Conservation (phyloP, 2,888 invertebrate genomes). For the Athalia cordata region DNA sequence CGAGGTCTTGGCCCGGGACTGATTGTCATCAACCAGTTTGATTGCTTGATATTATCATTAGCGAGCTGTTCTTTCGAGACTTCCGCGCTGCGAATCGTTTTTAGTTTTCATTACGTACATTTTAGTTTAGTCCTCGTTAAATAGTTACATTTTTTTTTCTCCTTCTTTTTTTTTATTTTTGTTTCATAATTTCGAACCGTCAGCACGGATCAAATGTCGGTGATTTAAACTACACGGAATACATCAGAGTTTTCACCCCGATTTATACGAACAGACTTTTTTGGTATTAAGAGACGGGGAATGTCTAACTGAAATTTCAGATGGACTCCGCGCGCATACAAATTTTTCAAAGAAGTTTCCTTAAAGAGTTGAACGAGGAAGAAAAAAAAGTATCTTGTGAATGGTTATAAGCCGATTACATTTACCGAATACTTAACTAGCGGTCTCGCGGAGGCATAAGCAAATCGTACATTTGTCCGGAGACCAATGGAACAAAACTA, state of each 20-base stretch:
- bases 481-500: constrained; percentile 5
- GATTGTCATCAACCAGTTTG: constrained; percentile 68
- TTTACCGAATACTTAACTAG: constrained; percentile 43
- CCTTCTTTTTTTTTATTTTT: too few species aligned
- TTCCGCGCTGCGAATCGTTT: constrained; percentile 36
- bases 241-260: not conserved
- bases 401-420: constrained; percentile 39
- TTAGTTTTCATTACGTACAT: constrained; percentile 22
- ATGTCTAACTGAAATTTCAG: constrained; percentile 33
- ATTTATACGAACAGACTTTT: not conserved
- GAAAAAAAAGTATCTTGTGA: constrained; percentile 21
- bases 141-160: not conserved
- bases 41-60: constrained; percentile 70
- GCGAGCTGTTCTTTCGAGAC: constrained; percentile 47
- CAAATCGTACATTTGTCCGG: constrained; percentile 1
- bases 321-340: constrained; percentile 15
- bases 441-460: not conserved
- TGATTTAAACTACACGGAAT: not conserved
- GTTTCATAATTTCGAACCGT: too few species aligned
- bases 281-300: not conserved
- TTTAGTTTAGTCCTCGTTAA: constrained; percentile 23
- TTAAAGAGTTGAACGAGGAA: constrained; percentile 18
- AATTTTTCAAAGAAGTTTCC: constrained; percentile 22
- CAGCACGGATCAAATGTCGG: too few species aligned
- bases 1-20: constrained; percentile 57